Conservation (phyloP, 2,797 vertebrate species). For the Anguilla obscura region DNA sequence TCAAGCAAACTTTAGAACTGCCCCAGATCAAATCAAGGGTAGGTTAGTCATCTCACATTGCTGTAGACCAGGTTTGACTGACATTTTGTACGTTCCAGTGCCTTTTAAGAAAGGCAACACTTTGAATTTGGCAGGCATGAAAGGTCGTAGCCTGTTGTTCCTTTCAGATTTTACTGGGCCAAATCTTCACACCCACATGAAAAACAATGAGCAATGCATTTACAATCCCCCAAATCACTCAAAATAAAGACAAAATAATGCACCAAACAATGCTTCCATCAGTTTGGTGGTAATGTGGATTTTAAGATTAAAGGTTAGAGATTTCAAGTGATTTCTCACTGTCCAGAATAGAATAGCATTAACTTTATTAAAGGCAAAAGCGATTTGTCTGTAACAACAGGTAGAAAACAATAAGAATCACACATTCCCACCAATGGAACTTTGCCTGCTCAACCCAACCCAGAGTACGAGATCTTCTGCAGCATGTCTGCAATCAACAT, state of each 20-base stretch:
- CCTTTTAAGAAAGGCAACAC: conserved; percentile 43
- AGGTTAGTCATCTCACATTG: conserved; percentile 47
- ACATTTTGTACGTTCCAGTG: conserved; percentile 45
- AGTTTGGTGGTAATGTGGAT: background rate
- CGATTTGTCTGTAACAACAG: background rate
- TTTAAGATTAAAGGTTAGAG: background rate
- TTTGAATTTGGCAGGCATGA: conserved; percentile 25
- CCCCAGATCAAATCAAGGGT: conserved; percentile 41
- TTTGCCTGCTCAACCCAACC: background rate
- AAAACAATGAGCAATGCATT: conserved; percentile 28
- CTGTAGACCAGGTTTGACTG: conserved; percentile 47
- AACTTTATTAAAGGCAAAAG: background rate
- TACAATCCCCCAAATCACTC: conserved; percentile 11
- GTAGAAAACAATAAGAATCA: background rate
- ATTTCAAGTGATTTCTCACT: background rate
- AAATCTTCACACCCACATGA: conserved; percentile 11
- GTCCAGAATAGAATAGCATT: background rate
- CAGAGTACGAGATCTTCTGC: background rate
- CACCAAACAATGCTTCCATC: background rate
- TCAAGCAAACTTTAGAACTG: conserved; percentile 39
- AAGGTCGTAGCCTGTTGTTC: conserved; percentile 32
- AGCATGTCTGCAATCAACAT: background rate
- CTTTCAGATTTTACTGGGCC: conserved; percentile 30
- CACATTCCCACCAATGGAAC: background rate
- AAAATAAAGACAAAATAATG: background rate